Percentiles rank a stretch among this genome's conserved stretches.
Conservation (phyloP, 1,140 invertebrate genomes). For the Archivesica marissinica region DNA sequence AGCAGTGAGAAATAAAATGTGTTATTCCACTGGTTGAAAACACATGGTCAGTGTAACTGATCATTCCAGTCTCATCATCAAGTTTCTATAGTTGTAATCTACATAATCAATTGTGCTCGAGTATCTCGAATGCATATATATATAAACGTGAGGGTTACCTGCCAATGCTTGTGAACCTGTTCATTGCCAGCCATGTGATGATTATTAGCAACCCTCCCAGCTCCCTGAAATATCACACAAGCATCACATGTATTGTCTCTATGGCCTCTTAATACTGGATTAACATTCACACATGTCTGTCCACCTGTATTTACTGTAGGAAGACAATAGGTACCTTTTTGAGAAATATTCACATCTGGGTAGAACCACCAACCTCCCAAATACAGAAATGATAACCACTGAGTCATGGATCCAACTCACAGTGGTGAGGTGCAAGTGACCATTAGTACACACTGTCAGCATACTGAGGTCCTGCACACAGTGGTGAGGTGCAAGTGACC, state of each 20-base stretch:
- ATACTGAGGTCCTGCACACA: not conserved
- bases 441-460: not conserved
- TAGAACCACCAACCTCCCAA: not conserved
- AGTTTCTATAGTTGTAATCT: not conserved
- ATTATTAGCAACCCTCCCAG: slow-evolving; percentile 73
- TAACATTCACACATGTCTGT: not conserved
- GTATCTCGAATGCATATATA: too few relatives aligned
- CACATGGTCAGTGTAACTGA: too few relatives aligned
- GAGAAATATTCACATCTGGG: not conserved
- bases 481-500: too few relatives aligned
- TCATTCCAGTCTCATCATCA: too few relatives aligned
- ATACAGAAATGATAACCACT: not conserved
- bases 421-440: not conserved
- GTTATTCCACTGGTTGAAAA: too few relatives aligned
- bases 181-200: slow-evolving; percentile 70
- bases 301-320: not conserved
- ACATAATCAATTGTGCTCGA: not conserved
- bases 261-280: too few relatives aligned
- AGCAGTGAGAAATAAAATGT: too few relatives aligned
- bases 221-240: slow-evolving; percentile 70
- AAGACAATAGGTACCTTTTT: not conserved
- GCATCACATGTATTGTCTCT: not conserved
- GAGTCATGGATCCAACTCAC: not conserved
- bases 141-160: too few relatives aligned
- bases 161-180: slow-evolving; percentile 70